Evolutionary conservation across 2,888 invertebrate genomes (phyloP).

Genomic region (Coelinius sp.): DNA sequence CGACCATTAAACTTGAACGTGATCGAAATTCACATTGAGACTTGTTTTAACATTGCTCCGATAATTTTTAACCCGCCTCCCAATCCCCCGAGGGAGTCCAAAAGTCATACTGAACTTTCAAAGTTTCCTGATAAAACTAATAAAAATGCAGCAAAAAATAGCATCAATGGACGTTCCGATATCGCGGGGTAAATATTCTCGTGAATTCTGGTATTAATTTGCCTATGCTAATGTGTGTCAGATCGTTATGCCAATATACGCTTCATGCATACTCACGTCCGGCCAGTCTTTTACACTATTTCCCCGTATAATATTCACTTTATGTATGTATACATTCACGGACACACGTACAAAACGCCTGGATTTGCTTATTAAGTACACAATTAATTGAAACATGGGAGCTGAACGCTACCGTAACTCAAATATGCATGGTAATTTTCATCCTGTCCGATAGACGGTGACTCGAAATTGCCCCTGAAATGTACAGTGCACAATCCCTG

Average conservation of each 20-base stretch:
- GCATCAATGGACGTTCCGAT: background rate
- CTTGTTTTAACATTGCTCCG: constrained; percentile 26
- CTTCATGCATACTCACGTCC: constrained; percentile 40
- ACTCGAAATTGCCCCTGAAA: constrained; percentile 21
- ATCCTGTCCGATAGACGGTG: constrained; percentile 43
- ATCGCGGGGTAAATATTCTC: background rate
- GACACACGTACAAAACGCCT: constrained; percentile 24
- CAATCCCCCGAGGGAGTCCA: background rate
- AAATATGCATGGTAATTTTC: constrained; percentile 36
- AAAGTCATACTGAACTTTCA: background rate
- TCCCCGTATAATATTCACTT: constrained; percentile 9
- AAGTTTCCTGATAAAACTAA: background rate
- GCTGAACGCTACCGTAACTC: constrained; percentile 28
- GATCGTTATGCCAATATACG: constrained; percentile 39
- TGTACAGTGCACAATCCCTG: background rate
- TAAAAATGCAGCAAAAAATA: background rate
- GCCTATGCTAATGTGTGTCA: constrained; percentile 43
- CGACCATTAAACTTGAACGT: constrained; percentile 58
- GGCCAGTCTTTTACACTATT: constrained; percentile 2
- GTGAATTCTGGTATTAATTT: constrained; percentile 39
- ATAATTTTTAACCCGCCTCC: constrained; percentile 24
- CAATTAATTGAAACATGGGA: constrained; percentile 46
- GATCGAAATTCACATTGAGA: constrained; percentile 53
- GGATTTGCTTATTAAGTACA: constrained; percentile 46
- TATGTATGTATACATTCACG: constrained; percentile 1